Conservation (phyloP, 2,113 vertebrate species). For the Atrichornis clamosus region DNA sequence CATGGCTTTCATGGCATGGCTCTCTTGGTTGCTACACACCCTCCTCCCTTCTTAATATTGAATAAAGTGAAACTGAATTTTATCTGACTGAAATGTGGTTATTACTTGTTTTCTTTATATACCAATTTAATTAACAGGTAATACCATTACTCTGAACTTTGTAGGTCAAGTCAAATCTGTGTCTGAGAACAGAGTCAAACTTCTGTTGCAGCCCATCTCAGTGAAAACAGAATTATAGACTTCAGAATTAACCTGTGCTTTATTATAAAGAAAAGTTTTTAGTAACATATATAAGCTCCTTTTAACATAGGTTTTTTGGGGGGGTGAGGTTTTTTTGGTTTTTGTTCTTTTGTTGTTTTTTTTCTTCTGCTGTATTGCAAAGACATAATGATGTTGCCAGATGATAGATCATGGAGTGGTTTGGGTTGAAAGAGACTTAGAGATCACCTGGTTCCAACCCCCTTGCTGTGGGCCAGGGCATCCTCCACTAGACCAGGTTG, state of each 20-base stretch:
- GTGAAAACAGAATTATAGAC: neutral
- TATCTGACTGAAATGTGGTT: neutral
- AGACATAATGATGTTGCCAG: neutral
- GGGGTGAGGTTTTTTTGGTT: rapidly evolving
- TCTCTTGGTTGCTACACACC: neutral
- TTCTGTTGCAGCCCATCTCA: neutral
- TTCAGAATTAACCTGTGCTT: neutral
- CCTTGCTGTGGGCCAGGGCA: neutral
- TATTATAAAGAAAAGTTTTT: neutral
- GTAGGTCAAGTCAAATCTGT: neutral
- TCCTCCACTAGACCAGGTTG: neutral
- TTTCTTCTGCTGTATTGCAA: neutral
- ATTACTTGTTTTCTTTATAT: neutral
- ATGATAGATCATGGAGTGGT: neutral
- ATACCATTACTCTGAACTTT: neutral
- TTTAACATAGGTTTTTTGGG: neutral
- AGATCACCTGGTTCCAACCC: neutral
- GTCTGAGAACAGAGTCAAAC: neutral
- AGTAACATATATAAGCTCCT: neutral
- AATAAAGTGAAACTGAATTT: constrained; percentile 49
- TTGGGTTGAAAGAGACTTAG: neutral
- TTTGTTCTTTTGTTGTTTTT: neutral
- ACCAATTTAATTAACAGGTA: neutral
- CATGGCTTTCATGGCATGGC: neutral
- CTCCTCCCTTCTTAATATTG: neutral